Conservation (phyloP, 2,113 vertebrate species). For the Sigmodon hispidus region DNA sequence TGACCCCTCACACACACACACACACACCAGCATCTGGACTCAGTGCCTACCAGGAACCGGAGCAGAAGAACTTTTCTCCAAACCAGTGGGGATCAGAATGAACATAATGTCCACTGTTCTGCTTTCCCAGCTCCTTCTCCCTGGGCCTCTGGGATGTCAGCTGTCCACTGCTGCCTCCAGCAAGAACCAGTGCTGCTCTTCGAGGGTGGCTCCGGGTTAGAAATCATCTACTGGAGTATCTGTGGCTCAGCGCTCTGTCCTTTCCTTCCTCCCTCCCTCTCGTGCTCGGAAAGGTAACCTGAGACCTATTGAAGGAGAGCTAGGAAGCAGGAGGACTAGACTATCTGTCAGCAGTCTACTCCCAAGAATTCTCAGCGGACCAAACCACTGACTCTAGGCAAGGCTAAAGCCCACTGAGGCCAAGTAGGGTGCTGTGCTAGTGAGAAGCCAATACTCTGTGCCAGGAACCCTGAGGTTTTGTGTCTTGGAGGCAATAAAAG, state of each 20-base stretch:
- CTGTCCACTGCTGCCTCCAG: background rate
- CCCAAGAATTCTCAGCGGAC: background rate
- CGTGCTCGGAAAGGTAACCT: background rate
- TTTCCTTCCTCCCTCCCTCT: background rate
- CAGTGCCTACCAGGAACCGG: background rate
- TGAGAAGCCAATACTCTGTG: background rate
- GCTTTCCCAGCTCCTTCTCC: background rate
- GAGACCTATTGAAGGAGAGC: background rate
- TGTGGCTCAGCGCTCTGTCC: background rate
- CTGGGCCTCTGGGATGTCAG: background rate
- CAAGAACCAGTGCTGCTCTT: background rate
- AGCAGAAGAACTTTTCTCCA: background rate
- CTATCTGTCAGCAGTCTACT: background rate
- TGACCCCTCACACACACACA: too few species aligned
- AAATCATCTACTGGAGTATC: background rate
- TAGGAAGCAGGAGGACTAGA: background rate
- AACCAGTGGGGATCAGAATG: background rate
- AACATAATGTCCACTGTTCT: background rate
- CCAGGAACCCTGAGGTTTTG: constrained; percentile 10
- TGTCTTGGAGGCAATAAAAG: constrained; percentile 32
- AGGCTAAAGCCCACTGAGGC: background rate
- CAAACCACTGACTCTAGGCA: background rate
- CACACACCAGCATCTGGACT: background rate
- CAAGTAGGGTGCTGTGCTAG: constrained; percentile 12
- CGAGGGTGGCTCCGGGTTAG: background rate